A percentile compares a stretch with the other conserved stretches of the same genome.
phyloP scores from a whole-genome alignment of 2,797 vertebrate species.

The Melanotaenia nigrans region DNA sequence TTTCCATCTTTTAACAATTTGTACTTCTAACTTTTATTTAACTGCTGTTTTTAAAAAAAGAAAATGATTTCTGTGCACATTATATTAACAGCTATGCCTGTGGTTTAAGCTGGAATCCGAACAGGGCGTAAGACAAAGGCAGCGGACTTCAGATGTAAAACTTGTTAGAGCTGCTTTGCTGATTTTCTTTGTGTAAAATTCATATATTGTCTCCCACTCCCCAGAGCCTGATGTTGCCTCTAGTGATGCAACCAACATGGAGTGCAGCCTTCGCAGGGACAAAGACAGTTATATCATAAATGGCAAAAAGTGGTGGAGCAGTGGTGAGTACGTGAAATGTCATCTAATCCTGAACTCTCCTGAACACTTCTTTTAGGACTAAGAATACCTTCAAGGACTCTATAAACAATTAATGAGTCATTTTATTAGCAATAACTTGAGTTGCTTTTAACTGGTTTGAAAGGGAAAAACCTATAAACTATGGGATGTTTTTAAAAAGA shows the following conservation, averaged over 20 bases:
- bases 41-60: not conserved
- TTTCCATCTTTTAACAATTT: not conserved
- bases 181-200: not conserved
- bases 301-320: conserved; percentile 97
- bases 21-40: not conserved
- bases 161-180: not conserved
- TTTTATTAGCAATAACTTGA: conserved; percentile 13
- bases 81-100: not conserved
- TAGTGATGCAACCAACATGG: conserved; percentile 93
- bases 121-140: not conserved
- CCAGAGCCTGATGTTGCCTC: conserved; percentile 93
- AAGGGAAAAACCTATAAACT: conserved; percentile 3
- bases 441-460: conserved; percentile 7
- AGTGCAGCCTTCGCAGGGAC: conserved; percentile 85
- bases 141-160: conserved; percentile 1
- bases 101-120: conserved; percentile 6
- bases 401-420: conserved; percentile 1
- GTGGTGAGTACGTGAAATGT: conserved; percentile 82
- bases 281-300: conserved; percentile 85
- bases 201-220: not conserved
- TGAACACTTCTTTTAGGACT: not conserved
- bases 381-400: not conserved
- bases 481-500: conserved; percentile 5
- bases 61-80: not conserved
- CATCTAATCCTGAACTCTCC: not conserved